Conservation (phyloP, 2,797 vertebrate genomes). For the Sebastes taczanowskii region DNA sequence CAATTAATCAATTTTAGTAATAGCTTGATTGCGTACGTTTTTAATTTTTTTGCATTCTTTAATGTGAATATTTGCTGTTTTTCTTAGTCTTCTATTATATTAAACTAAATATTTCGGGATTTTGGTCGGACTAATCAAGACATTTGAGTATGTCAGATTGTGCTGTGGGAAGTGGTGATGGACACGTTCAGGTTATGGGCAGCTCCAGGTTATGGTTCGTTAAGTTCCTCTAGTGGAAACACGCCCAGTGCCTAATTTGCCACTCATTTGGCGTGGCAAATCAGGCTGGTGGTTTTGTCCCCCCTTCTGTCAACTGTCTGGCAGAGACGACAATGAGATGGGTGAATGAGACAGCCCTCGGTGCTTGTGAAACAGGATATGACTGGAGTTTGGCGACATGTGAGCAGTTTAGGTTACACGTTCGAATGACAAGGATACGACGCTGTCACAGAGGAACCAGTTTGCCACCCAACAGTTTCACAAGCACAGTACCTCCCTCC, state of each 20-base stretch:
- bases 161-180: not conserved
- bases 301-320: not conserved
- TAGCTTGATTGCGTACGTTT: not conserved
- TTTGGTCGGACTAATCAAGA: not conserved
- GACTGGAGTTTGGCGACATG: not conserved
- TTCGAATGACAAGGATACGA: not conserved
- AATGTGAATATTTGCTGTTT: not conserved
- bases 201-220: not conserved
- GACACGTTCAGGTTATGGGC: not conserved
- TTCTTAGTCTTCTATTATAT: not conserved
- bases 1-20: not conserved
- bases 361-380: constrained; percentile 14
- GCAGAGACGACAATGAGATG: not conserved
- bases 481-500: not conserved
- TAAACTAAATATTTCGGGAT: not conserved
- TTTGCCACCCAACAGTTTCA: not conserved
- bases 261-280: not conserved
- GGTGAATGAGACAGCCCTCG: not conserved
- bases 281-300: not conserved
- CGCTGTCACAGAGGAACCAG: not conserved
- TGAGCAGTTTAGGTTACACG: not conserved
- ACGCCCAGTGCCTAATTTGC: no score
- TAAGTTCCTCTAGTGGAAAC: not conserved
- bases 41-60: not conserved
- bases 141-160: not conserved